Evolutionary conservation across 2,797 vertebrate genomes (phyloP).

Genomic region (Salmo trutta): DNA sequence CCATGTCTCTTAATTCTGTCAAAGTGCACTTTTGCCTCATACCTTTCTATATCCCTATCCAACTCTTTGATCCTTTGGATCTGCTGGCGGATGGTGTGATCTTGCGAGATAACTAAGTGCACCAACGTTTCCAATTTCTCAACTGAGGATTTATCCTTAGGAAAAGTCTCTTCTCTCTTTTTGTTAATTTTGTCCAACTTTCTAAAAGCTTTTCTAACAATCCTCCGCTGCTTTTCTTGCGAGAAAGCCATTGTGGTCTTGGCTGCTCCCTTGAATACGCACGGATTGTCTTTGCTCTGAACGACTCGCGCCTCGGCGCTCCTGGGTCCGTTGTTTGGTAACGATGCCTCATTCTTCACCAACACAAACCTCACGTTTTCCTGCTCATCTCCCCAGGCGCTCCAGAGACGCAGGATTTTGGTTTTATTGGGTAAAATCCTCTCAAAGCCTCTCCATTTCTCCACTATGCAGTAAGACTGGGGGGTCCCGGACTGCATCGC

Average conservation of each 20-base stretch:
- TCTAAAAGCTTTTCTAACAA: constrained; percentile 94
- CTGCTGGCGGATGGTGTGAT: constrained; percentile 97
- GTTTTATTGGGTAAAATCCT: constrained; percentile 92
- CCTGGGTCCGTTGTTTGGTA: constrained; percentile 88
- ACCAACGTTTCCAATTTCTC: constrained; percentile 96
- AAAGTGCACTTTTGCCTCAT: constrained; percentile 88
- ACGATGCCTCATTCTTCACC: constrained; percentile 88
- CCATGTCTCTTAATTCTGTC: constrained; percentile 91
- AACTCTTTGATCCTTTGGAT: constrained; percentile 88
- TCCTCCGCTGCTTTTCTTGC: constrained; percentile 89
- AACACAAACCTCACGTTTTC: constrained; percentile 94
- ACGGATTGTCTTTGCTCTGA: constrained; percentile 84
- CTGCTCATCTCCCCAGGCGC: constrained; percentile 93
- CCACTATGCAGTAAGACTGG: constrained; percentile 92
- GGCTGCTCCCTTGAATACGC: constrained; percentile 57
- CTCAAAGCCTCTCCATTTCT: constrained; percentile 97
- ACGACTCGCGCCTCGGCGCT: constrained; percentile 94
- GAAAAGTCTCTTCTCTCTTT: constrained; percentile 75
- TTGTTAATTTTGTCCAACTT: constrained; percentile 94
- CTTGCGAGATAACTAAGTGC: constrained; percentile 94
- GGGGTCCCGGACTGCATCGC: constrained; percentile 83
- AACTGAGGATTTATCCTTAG: constrained; percentile 71
- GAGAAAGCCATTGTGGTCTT: constrained; percentile 67
- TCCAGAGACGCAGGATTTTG: constrained; percentile 89
- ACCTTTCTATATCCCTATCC: constrained; percentile 91